Base-by-base conservation (phyloP, 2,113 vertebrate genomes). In the Lasiurus cinereus region DNA sequence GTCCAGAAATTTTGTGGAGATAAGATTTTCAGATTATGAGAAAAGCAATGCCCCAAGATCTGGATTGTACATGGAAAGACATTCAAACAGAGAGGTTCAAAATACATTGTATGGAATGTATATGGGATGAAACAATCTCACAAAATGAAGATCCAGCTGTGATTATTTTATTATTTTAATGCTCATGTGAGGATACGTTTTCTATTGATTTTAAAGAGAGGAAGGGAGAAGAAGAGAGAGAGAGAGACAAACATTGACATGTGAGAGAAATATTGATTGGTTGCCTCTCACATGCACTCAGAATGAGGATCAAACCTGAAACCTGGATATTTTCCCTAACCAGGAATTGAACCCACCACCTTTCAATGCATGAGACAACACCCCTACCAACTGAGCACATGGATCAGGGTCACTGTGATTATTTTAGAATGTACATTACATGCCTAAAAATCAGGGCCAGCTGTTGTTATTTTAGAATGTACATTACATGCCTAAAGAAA, bases 371-470 rank as follows among this genome's bases (percentile, higher is more conserved):
- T 8, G 31, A 14, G 31, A 16, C 31, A n/a, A 67, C 6, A 15
- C 64, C n/a, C 29, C 64, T n/a, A n/a, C 64, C 14, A 14, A 66
- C 64, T 31, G 64, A 67, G 64, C 64, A 67, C 64, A 67, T 0
- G 3, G 64, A 31, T 31, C 64, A 31, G 29, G 64, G 29, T 4
- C n/a, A n/a, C 46, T 83, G 18, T 39, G 36, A 67, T 33, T 18
- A 27, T 33, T 62, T 79, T 27, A 78, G 69, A 86, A 88, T 66
- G 43, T 54, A 46, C 8, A 50, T 54, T 56, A 78, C 36, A 74
- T 48, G 54, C 36, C 83, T 90, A 22, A 96, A 54, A n/a, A n/a
- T n/a, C n/a, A n/a, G n/a, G n/a, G n/a, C n/a, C n/a, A 93, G 76
- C 46, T 83, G 18, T 39, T 31, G 72, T 33, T 18, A 27, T 33